phyloP scores from a whole-genome alignment of 1,140 invertebrate species.

The Zelostemma sp. region DNA sequence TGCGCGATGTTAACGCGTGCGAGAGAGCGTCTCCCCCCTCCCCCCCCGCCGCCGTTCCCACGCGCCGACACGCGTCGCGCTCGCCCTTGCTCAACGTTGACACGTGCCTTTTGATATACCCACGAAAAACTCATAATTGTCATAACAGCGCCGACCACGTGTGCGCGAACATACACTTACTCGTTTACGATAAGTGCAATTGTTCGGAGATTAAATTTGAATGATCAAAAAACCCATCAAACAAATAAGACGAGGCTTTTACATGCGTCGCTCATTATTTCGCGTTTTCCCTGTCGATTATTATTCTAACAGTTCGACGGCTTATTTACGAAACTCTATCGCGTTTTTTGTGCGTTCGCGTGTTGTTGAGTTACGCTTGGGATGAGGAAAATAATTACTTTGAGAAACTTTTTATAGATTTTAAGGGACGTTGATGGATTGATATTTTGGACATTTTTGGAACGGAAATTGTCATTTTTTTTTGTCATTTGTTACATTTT shows the following conservation, averaged over 20 bases:
- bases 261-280: slow-evolving; percentile 13
- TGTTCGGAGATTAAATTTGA: slow-evolving; percentile 48
- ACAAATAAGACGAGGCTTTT: slow-evolving; percentile 21
- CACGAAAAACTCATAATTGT: slow-evolving; percentile 67
- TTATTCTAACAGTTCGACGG: too few relatives aligned
- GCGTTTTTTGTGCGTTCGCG: too few relatives aligned
- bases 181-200: slow-evolving; percentile 39
- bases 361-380: too few relatives aligned
- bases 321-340: too few relatives aligned
- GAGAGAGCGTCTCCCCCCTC: too few relatives aligned
- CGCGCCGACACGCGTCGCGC: slow-evolving; percentile 62
- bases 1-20: slow-evolving; percentile 58
- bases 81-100: slow-evolving; percentile 43
- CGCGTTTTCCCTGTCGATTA: slow-evolving; percentile 13
- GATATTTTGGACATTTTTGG: too few relatives aligned
- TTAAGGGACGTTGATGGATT: too few relatives aligned
- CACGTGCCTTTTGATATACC: slow-evolving; percentile 63
- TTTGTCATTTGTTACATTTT: too few relatives aligned
- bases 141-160: slow-evolving; percentile 55
- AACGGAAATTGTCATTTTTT: too few relatives aligned
- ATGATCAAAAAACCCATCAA: slow-evolving; percentile 40
- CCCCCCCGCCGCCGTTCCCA: slow-evolving; percentile 55
- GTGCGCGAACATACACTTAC: slow-evolving; percentile 15
- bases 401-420: too few relatives aligned
- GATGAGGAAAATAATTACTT: too few relatives aligned